phyloP scores from a whole-genome alignment of 1,140 invertebrate species.

The Adelges cooleyi region DNA sequence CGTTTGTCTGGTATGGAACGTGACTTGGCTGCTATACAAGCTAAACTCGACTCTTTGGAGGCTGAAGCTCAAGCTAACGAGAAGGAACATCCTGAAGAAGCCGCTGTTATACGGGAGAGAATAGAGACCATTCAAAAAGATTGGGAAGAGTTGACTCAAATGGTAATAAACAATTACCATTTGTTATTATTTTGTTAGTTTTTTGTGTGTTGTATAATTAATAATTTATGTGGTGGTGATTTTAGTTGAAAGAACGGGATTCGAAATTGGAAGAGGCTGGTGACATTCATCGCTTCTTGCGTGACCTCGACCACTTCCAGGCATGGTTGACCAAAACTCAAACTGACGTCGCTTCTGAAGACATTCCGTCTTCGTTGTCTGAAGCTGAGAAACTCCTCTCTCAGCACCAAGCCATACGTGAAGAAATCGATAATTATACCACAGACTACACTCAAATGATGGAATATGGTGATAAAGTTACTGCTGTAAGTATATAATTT shows the following conservation, averaged over 20 bases:
- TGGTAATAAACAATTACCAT: slow-evolving; percentile 59
- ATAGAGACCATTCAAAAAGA: slow-evolving; percentile 77
- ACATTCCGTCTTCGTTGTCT: slow-evolving; percentile 87
- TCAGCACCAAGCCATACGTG: slow-evolving; percentile 93
- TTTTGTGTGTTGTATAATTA: slow-evolving; percentile 1
- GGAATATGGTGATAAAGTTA: slow-evolving; percentile 94
- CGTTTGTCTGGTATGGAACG: slow-evolving; percentile 95
- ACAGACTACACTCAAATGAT: slow-evolving; percentile 99
- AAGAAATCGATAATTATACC: slow-evolving; percentile 98
- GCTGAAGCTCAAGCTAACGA: slow-evolving; percentile 84
- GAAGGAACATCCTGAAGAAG: slow-evolving; percentile 90
- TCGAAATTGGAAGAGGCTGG: slow-evolving; percentile 97
- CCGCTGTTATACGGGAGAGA: slow-evolving; percentile 78
- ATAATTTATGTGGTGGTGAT: slow-evolving; percentile 31
- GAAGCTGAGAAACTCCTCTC: slow-evolving; percentile 94
- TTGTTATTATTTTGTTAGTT: slow-evolving; percentile 11
- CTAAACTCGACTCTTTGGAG: slow-evolving; percentile 86
- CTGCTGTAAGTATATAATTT: slow-evolving; percentile 49
- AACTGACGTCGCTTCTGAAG: slow-evolving; percentile 94
- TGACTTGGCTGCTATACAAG: slow-evolving; percentile 95
- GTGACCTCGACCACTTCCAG: slow-evolving; percentile 99
- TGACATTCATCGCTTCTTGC: slow-evolving; percentile 93
- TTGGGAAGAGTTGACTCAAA: slow-evolving; percentile 93
- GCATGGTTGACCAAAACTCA: slow-evolving; percentile 97
- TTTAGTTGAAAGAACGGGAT: slow-evolving; percentile 85